A percentile compares a stretch with the other conserved stretches of the same genome.
These are phyloP conservation scores for Crocuta crocuta DNA, from an alignment of 2,113 vertebrate genomes.

Conservation along the genomic window DNA sequence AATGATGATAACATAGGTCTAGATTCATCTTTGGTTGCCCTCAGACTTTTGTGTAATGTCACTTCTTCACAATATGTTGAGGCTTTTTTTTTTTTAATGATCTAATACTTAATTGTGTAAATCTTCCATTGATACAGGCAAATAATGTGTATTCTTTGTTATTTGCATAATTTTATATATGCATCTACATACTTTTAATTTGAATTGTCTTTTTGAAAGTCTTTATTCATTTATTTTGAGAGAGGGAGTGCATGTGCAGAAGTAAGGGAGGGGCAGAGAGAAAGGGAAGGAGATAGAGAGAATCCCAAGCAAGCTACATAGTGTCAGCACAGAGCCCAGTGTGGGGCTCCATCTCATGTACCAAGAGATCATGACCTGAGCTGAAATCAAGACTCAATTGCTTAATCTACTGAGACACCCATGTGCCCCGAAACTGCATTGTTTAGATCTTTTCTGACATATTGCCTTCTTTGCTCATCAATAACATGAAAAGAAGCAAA, in stretches of 20 bases:
- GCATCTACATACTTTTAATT: neutral
- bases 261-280: no score
- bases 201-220: no score
- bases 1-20: neutral
- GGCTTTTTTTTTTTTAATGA: neutral
- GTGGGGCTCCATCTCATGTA: no score
- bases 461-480: neutral
- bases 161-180: neutral
- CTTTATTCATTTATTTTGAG: no score
- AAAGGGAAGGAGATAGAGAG: no score
- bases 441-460: neutral
- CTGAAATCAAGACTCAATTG: no score
- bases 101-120: neutral
- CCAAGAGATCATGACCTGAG: no score
- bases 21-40: neutral
- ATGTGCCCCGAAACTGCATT: neutral
- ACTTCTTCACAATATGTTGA: neutral
- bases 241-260: no score
- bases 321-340: no score
- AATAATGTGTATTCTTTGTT: neutral
- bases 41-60: neutral
- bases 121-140: no score
- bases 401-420: no score
- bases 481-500: neutral
- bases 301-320: no score